Evolutionary conservation across 64 coral and sea anemone species (phyloP).

Genomic region (Stichodactyla helianthus): DNA sequence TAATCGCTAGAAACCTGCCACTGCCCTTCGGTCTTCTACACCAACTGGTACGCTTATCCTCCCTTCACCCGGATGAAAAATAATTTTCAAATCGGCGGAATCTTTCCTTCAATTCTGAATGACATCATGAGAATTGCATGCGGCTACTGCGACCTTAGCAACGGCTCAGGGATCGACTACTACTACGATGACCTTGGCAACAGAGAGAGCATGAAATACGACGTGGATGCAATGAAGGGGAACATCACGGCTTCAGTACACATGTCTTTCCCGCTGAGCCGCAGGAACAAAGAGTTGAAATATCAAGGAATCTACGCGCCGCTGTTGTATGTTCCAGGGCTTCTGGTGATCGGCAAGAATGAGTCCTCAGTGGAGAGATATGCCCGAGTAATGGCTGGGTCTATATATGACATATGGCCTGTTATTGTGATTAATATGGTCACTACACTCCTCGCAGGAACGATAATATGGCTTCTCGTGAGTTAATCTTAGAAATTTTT

Average conservation of each 20-base stretch:
- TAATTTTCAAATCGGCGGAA: background rate
- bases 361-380: conserved; percentile 5
- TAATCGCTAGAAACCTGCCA: conserved; percentile 24
- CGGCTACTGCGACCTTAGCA: conserved; percentile 1
- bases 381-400: conserved; percentile 13
- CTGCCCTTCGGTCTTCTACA: conserved; percentile 10
- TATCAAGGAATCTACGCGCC: conserved; percentile 15
- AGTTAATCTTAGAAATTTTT: background rate
- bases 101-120: background rate
- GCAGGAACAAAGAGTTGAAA: background rate
- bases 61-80: conserved; percentile 19
- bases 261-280: background rate
- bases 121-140: conserved; percentile 18
- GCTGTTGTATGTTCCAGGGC: conserved; percentile 30
- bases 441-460: background rate
- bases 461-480: conserved; percentile 41
- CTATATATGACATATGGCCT: conserved; percentile 31
- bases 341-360: background rate
- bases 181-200: background rate
- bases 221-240: background rate
- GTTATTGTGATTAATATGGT: conserved; percentile 5
- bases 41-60: conserved; percentile 13
- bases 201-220: background rate
- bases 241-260: background rate
- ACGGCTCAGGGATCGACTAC: conserved; percentile 19